Percentiles rank a stretch among this genome's conserved stretches.
phyloP scores from a whole-genome alignment of 2,888 invertebrate species.

The Odontothrips loti region DNA sequence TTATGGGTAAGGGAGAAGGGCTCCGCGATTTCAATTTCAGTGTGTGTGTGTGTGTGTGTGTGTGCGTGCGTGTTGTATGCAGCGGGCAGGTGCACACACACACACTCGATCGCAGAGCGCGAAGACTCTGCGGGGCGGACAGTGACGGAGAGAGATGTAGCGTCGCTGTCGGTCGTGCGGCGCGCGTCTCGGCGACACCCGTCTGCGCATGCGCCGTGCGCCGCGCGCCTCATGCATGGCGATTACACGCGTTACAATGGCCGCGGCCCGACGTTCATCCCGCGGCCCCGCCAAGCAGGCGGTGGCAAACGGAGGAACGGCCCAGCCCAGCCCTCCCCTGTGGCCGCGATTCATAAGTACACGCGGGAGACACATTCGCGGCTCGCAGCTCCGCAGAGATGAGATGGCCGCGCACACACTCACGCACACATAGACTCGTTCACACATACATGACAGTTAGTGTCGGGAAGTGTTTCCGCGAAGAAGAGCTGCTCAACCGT shows the following conservation, averaged over 20 bases:
- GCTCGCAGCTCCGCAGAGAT: too few relatives aligned
- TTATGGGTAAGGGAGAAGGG: too few relatives aligned
- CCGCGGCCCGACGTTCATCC: too few relatives aligned
- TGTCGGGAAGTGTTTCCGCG: conserved; percentile 1
- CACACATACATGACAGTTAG: neutral
- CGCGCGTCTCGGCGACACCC: neutral
- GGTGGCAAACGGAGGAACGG: too few relatives aligned
- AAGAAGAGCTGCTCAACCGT: neutral
- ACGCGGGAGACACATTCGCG: too few relatives aligned
- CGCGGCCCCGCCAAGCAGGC: too few relatives aligned
- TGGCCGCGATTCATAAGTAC: too few relatives aligned
- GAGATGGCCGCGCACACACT: neutral
- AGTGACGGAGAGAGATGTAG: neutral
- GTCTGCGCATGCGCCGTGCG: too few relatives aligned
- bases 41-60: too few relatives aligned
- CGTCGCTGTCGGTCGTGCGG: neutral
- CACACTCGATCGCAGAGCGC: neutral
- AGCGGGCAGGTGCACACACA: neutral
- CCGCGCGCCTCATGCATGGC: neutral
- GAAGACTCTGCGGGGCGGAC: neutral
- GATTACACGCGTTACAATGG: neutral
- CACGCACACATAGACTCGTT: neutral
- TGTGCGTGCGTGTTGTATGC: too few relatives aligned
- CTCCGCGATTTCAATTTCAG: too few relatives aligned
- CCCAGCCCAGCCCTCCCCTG: too few relatives aligned